A percentile compares a stretch with the other conserved stretches of the same genome.
These are phyloP conservation scores for Eurystomus glaucurus DNA, from an alignment of 2,797 vertebrate genomes.

Conservation along the genomic window DNA sequence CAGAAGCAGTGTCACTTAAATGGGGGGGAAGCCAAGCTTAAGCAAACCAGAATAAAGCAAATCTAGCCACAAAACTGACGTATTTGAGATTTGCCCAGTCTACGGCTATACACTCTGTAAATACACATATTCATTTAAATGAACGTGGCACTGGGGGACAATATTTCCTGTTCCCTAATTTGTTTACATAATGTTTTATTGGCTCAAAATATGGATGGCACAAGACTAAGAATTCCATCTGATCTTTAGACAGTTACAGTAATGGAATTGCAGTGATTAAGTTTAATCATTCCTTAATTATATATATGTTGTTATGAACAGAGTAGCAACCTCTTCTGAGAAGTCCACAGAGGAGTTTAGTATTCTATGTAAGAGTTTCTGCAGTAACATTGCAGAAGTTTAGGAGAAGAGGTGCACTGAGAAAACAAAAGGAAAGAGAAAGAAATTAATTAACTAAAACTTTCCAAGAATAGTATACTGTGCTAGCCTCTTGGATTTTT, in stretches of 20 bases:
- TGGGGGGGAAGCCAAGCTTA: neutral
- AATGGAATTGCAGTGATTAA: neutral
- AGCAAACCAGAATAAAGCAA: neutral
- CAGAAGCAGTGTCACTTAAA: neutral
- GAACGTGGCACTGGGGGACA: neutral
- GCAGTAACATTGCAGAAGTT: neutral
- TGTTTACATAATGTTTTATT: neutral
- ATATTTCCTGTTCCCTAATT: neutral
- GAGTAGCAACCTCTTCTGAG: neutral
- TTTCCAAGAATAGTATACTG: accelerated
- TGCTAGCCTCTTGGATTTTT: neutral
- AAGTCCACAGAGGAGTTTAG: neutral
- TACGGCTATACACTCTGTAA: accelerated
- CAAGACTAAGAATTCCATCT: neutral
- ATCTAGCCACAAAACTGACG: neutral
- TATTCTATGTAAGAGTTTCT: neutral
- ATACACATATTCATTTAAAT: neutral
- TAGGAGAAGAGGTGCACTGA: neutral
- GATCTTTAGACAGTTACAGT: neutral
- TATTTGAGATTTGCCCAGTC: neutral
- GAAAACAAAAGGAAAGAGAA: neutral
- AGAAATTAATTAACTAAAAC: neutral
- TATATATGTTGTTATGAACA: neutral
- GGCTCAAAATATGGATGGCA: neutral
- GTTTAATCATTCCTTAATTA: neutral